phyloP scores from a whole-genome alignment of 2,888 invertebrate species.

The Pyrocoelia pectoralis region DNA sequence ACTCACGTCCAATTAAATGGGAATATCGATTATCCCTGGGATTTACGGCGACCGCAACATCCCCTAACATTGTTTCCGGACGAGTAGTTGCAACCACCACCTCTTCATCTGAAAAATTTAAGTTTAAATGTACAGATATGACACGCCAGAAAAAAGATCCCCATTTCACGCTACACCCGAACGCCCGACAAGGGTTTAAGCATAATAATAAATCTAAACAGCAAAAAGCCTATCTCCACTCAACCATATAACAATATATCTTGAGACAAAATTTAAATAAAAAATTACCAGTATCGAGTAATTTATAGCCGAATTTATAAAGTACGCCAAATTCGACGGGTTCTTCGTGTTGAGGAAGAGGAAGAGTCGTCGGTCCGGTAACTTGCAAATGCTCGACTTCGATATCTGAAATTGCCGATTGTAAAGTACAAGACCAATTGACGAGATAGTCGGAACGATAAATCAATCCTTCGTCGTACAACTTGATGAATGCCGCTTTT shows the following conservation, averaged over 20 bases:
- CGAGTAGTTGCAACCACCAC: constrained; percentile 96
- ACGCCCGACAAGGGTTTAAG: constrained; percentile 21
- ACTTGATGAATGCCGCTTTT: constrained; percentile 86
- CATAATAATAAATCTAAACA: constrained; percentile 6
- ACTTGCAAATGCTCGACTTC: constrained; percentile 97
- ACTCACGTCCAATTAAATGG: constrained; percentile 80
- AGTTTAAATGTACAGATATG: background rate
- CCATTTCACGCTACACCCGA: constrained; percentile 11
- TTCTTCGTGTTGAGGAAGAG: constrained; percentile 89
- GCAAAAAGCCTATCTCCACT: constrained; percentile 3
- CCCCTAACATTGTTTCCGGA: constrained; percentile 98
- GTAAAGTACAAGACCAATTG: constrained; percentile 97
- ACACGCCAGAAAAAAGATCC: background rate
- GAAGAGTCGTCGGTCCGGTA: constrained; percentile 81
- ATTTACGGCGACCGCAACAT: constrained; percentile 98
- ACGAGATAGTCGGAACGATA: constrained; percentile 89
- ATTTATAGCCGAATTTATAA: constrained; percentile 89
- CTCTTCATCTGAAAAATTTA: constrained; percentile 68
- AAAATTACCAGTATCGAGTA: constrained; percentile 64
- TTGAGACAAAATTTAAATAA: background rate
- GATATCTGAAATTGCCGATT: constrained; percentile 98
- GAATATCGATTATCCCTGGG: constrained; percentile 88
- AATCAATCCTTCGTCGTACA: constrained; percentile 73
- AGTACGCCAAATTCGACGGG: constrained; percentile 93
- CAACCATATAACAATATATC: background rate